A percentile compares a stretch with the other conserved stretches of the same genome.
Conservation (phyloP, 1,140 invertebrate genomes). For the Medauroidea extradentata region DNA sequence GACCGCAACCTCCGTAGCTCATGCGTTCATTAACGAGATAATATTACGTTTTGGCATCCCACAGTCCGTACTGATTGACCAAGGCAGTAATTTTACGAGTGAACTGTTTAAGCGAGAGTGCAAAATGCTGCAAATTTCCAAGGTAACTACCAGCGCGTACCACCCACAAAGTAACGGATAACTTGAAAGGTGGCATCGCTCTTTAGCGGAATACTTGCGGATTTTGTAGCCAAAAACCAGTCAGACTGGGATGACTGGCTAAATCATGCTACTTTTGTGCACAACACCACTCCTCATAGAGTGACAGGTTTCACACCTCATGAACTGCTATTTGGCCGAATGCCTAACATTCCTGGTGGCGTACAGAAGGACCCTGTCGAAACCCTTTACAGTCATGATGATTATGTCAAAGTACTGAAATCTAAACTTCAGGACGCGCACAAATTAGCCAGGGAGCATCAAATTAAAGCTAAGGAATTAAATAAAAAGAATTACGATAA, state of each 20-base stretch:
- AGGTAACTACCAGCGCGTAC: no score
- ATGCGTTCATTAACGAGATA: background rate
- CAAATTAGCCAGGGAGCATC: background rate
- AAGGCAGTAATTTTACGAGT: background rate
- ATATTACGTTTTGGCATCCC: background rate
- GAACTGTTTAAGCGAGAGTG: background rate
- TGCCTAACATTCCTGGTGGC: background rate
- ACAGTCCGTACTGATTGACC: background rate
- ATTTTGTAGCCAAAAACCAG: slow-evolving; percentile 26
- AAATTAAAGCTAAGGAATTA: no score
- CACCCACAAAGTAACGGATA: slow-evolving; percentile 36
- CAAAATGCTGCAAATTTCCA: background rate
- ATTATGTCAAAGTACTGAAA: background rate
- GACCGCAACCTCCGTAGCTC: background rate
- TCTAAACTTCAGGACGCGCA: background rate
- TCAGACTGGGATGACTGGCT: slow-evolving; percentile 31
- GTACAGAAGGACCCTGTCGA: background rate
- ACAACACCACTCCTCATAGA: slow-evolving; percentile 11
- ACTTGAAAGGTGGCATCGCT: slow-evolving; percentile 33
- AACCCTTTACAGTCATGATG: slow-evolving; percentile 1
- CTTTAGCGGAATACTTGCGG: slow-evolving; percentile 34
- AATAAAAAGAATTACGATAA: no score
- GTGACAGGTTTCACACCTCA: background rate
- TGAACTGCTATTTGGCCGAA: slow-evolving; percentile 7
- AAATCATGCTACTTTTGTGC: slow-evolving; percentile 2